These are phyloP conservation scores for Ephestia elutella DNA, from an alignment of 1,140 invertebrate genomes.

Conservation along the genomic window DNA sequence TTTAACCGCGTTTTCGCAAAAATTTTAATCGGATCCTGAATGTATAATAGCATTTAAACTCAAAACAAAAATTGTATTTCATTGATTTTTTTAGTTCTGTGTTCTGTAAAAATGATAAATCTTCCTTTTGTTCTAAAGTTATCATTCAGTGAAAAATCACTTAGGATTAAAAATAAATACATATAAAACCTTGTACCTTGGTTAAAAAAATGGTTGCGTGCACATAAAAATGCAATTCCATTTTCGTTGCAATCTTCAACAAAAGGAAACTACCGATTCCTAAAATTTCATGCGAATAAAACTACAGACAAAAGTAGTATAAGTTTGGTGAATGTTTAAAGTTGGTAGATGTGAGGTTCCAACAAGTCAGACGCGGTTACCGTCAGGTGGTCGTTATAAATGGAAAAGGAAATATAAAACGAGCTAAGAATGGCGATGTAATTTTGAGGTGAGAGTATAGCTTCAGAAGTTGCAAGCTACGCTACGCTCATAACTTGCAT, in stretches of 20 bases:
- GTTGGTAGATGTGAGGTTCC: slow-evolving; percentile 1
- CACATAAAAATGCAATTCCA: background rate
- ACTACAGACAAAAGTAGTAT: background rate
- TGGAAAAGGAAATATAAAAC: slow-evolving; percentile 5
- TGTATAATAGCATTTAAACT: too few species aligned
- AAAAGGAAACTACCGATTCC: background rate
- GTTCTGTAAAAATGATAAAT: too few species aligned
- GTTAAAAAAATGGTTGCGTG: too few species aligned
- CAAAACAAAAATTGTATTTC: too few species aligned
- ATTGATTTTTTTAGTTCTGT: too few species aligned
- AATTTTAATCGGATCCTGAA: too few species aligned
- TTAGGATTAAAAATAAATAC: too few species aligned
- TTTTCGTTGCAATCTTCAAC: background rate
- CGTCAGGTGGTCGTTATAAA: slow-evolving; percentile 1
- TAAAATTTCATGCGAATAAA: background rate
- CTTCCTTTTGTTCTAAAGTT: too few species aligned
- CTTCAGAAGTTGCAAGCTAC: background rate
- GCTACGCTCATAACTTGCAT: background rate
- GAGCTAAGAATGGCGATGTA: background rate
- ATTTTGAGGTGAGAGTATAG: background rate
- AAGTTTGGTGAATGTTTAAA: slow-evolving; percentile 3
- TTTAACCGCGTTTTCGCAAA: too few species aligned
- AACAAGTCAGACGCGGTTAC: background rate
- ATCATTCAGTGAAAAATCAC: too few species aligned
- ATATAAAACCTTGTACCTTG: too few species aligned